These are phyloP conservation scores for Arothron firmamentum DNA, from an alignment of 2,113 vertebrate species.

Conservation along the genomic window DNA sequence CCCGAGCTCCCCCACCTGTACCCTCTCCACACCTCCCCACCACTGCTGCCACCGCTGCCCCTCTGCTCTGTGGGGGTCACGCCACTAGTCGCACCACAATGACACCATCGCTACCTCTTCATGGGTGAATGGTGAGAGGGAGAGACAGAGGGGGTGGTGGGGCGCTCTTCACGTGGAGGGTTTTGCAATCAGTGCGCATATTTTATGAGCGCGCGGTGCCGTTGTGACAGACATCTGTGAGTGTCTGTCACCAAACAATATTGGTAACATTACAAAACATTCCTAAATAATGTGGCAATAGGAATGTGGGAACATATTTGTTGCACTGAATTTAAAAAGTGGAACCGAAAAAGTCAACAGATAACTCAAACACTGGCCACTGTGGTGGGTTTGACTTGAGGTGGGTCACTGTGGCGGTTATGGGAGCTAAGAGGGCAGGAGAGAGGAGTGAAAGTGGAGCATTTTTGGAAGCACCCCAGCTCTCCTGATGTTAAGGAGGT, in stretches of 20 bases:
- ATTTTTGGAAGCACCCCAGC: conserved; percentile 56
- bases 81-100: conserved; percentile 60
- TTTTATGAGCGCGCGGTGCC: conserved; percentile 52
- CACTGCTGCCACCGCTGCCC: conserved; percentile 12
- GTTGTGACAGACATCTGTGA: conserved; percentile 26
- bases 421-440: conserved; percentile 22
- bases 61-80: conserved; percentile 41
- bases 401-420: conserved; percentile 12
- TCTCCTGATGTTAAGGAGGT: conserved; percentile 60
- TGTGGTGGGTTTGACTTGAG: conserved; percentile 1
- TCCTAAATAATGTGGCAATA: no score
- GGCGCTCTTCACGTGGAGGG: conserved; percentile 67
- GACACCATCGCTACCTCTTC: conserved; percentile 54
- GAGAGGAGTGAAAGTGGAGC: conserved; percentile 55
- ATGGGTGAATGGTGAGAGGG: conserved; percentile 30
- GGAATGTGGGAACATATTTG: not conserved
- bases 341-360: no score
- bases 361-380: not conserved
- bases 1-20: conserved; percentile 39
- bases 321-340: not conserved
- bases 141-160: conserved; percentile 23
- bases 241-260: not conserved
- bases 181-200: conserved; percentile 67
- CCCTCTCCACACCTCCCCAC: conserved; percentile 31
- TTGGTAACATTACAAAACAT: no score